phyloP scores from a whole-genome alignment of 2,797 vertebrate genomes.

The Danionella dracula region DNA sequence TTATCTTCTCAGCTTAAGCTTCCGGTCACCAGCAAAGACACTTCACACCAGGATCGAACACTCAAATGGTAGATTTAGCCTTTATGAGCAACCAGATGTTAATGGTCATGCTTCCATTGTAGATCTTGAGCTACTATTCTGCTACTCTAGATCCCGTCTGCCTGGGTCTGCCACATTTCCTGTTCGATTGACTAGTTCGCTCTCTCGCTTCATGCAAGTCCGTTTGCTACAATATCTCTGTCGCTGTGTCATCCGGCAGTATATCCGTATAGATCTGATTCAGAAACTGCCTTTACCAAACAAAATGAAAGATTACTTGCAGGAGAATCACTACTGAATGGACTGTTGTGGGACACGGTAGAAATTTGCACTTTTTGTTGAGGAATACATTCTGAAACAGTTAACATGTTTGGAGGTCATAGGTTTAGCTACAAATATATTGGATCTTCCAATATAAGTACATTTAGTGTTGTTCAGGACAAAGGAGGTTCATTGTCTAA shows the following conservation, averaged over 20 bases:
- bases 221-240: conserved; percentile 97
- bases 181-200: conserved; percentile 92
- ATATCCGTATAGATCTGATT: conserved; percentile 97
- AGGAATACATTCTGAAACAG: conserved; percentile 80
- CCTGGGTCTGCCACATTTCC: conserved; percentile 97
- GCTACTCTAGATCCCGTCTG: conserved; percentile 93
- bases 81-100: conserved; percentile 97
- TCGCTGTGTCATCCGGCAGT: conserved; percentile 96
- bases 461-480: conserved; percentile 55
- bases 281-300: conserved; percentile 99
- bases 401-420: conserved; percentile 80
- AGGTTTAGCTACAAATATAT: conserved; percentile 66
- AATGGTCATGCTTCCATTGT: conserved; percentile 97
- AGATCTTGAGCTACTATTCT: conserved; percentile 94
- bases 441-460: conserved; percentile 56
- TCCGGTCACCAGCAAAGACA: conserved; percentile 94
- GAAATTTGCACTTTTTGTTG: conserved; percentile 93
- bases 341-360: conserved; percentile 70
- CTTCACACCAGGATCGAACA: conserved; percentile 98
- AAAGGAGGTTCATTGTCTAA: no score
- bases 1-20: conserved; percentile 96
- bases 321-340: conserved; percentile 99
- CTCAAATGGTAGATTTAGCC: conserved; percentile 97
- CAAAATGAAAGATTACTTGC: conserved; percentile 99
- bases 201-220: conserved; percentile 98